Base-by-base conservation (phyloP, 2,113 vertebrate species). In the Mustelus asterias region DNA sequence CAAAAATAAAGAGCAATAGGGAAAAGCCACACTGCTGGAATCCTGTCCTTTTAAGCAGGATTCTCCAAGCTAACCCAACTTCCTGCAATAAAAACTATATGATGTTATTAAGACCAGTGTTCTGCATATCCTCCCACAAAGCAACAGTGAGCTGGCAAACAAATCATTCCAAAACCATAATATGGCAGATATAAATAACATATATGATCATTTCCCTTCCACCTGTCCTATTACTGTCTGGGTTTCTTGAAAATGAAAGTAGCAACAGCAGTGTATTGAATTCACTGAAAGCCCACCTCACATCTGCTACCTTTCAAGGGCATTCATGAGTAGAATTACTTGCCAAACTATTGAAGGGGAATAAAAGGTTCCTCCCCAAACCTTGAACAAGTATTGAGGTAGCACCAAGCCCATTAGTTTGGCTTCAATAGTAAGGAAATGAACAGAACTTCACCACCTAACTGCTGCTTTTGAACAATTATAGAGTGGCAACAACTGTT, bases 11-110 rank as follows among this genome's bases (percentile, higher is more conserved):
- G 65, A 94, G 65, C 22, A 26, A 16, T 20, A 94, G 65, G 24
- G n/a, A 69, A 69, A 44, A 44, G 20, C 65, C 65, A 67, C 60
- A 26, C 63, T 94, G 65, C 10, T 69, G 33, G 63, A 94, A 69
- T 94, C 18, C 65, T 44, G 65, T 70, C 65, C 33, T 94, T 63
- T 63, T 69, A 20, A 24, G n/a, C 63, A 94, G 65, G n/a, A 94
- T 41, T 94, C 92, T 41, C 65, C 44, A 44, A 94, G 41, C 92
- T 63, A 67, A 94, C 92, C 65, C n/a, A 44, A 94, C 65, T 94
- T 94, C 92, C 65, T 70, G 86, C 37, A 94, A 94, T 94, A 70
- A 94, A 94, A 94, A 69, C 22, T 33, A 70, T 44, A 44, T 26
- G 65, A 67, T 37, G 10, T 70, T 67, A 94, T 26, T 94, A 69